Conservation (phyloP, 2,888 invertebrate genomes). For the Brenthis hecate region DNA sequence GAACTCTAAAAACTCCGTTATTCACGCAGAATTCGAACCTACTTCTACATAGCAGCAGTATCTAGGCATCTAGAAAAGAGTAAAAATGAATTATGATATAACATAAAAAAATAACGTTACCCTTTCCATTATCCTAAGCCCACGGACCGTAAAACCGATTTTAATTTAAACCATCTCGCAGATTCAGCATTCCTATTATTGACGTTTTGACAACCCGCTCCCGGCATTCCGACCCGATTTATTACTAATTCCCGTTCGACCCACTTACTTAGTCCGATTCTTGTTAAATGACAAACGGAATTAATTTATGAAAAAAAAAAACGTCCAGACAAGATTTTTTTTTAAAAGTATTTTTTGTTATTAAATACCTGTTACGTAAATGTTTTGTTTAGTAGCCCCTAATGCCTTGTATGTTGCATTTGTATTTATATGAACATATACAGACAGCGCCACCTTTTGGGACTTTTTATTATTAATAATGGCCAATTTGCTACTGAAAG, state of each 20-base stretch:
- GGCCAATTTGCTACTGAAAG: too few species aligned
- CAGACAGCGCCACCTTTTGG: too few species aligned
- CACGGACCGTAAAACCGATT: conserved; percentile 21
- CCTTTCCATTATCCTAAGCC: conserved; percentile 19
- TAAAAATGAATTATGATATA: not conserved
- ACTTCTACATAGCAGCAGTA: too few species aligned
- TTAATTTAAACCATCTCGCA: conserved; percentile 23
- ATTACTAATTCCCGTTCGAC: conserved; percentile 36
- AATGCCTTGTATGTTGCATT: too few species aligned
- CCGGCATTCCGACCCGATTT: conserved; percentile 33
- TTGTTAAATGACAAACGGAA: conserved; percentile 26
- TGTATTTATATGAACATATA: too few species aligned
- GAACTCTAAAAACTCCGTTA: too few species aligned
- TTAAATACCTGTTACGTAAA: too few species aligned
- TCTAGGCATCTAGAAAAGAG: too few species aligned
- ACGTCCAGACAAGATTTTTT: not conserved
- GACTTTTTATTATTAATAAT: too few species aligned
- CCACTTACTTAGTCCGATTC: conserved; percentile 22
- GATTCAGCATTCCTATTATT: conserved; percentile 40
- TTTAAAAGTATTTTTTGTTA: not conserved
- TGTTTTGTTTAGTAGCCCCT: too few species aligned
- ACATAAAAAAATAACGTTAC: conserved; percentile 8
- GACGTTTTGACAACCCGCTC: conserved; percentile 55
- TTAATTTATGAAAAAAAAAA: conserved; percentile 27
- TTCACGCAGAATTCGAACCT: too few species aligned